These are phyloP conservation scores for Ictalurus punctatus DNA, from an alignment of 2,113 vertebrate genomes.

Conservation along the genomic window DNA sequence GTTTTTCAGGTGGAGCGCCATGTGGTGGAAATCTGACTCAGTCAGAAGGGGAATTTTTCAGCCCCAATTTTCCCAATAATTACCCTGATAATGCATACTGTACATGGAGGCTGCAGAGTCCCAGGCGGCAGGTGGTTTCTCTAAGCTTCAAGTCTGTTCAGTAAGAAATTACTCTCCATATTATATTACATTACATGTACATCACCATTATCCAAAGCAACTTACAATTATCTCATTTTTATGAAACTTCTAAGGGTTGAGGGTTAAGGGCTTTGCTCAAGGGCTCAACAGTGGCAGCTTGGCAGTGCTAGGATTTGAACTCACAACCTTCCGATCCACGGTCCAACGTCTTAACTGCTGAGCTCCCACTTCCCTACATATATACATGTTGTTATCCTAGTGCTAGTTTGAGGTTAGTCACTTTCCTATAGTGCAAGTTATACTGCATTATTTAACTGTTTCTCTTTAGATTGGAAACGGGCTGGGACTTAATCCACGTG, in stretches of 20 bases:
- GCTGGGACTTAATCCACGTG: background rate
- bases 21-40: constrained; percentile 41
- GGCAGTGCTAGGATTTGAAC: too few relatives aligned
- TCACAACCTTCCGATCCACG: too few relatives aligned
- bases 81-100: constrained; percentile 46
- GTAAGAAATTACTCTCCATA: background rate
- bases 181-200: too few relatives aligned
- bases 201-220: too few relatives aligned
- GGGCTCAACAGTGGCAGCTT: too few relatives aligned
- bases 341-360: too few relatives aligned
- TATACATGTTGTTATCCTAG: background rate
- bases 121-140: background rate
- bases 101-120: constrained; percentile 25
- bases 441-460: background rate
- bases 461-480: background rate
- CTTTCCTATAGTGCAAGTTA: background rate
- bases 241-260: too few relatives aligned
- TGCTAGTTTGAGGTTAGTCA: background rate
- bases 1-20: background rate
- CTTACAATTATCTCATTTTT: too few relatives aligned
- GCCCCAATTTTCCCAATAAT: constrained; percentile 50
- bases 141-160: background rate
- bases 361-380: background rate
- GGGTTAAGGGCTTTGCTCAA: too few relatives aligned
- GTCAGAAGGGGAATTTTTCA: constrained; percentile 33